Evolutionary conservation across 1,140 invertebrate species (phyloP), one percentile per base, ranked within the genome.

Genomic region (Acromyrmex charruanus): DNA sequence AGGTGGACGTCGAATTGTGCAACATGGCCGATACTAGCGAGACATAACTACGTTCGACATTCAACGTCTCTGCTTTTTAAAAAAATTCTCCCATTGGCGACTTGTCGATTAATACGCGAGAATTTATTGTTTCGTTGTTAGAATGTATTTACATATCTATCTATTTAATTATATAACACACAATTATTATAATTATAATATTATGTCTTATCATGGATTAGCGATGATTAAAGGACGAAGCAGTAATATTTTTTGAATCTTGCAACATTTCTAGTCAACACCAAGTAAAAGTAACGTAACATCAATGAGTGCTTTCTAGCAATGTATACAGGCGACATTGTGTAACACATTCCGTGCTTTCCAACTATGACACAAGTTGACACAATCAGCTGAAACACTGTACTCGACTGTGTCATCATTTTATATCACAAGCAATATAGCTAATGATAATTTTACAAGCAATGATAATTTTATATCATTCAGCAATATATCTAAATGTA

Each of bases 11-110:
- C 82, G 91, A 85, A 93, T 92, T 92, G 91, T 90, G 88, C 93
- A 92, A 92, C 93, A 93, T 93, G 93, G 93, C 93, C 92, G 92
- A 35, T 51, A 74, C 89, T 90, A 85, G 71, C 72, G 80, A 90
- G 90, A 84, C 91, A 25, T 25, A 25, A 1, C 25, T 25, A 86
- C 92, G 91, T 86, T 92, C 93, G 89, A 92, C 93, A 92, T 90
- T 92, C 92, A 87, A 16, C 35, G 9, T 12, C 18, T 18, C 39
- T 51, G 31, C 18, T 9, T 59, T 16, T 7, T 16, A 58, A 28
- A 21, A 21, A 82, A 82, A 44, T 14, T 51, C 21, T 71, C 10
- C n/a, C 18, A 0, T 18, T n/a, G 21, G 5, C 14, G 5, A 66
- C 16, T 72, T 10, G n/a, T 53, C 25, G 14, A 2, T 25, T 44